Evolutionary conservation across 35 echinoderm and acorn worm genomes (phyloP).

Genomic region (Apostichopus japonicus): DNA sequence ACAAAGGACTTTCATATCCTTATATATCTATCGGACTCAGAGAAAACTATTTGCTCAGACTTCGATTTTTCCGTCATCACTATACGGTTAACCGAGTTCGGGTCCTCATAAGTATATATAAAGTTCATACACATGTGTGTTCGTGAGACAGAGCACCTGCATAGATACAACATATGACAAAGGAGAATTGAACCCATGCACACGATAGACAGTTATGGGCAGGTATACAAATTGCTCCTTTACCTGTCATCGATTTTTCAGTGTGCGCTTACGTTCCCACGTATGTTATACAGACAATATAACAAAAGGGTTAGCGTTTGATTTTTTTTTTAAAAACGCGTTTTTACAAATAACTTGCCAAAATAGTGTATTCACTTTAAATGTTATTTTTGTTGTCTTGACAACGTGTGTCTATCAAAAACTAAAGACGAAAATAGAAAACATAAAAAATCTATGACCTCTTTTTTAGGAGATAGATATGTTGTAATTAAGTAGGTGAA

Average conservation of each 20-base stretch:
- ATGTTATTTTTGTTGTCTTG: neutral
- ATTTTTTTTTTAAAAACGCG: neutral
- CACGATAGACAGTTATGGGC: neutral
- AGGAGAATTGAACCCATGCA: too few relatives aligned
- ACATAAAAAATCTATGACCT: neutral
- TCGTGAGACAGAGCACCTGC: neutral
- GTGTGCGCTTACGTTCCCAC: neutral
- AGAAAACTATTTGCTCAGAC: too few relatives aligned
- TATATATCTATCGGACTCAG: too few relatives aligned
- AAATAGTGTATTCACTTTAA: neutral
- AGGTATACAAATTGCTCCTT: neutral
- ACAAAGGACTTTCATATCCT: too few relatives aligned
- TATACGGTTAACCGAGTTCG: neutral
- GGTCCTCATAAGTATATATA: neutral
- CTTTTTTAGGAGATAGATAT: neutral
- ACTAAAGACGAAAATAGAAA: too few relatives aligned
- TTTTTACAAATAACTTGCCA: neutral
- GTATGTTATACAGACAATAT: neutral
- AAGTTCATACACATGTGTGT: neutral
- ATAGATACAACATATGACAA: too few relatives aligned
- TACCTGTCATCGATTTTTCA: neutral
- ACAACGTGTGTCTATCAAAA: neutral
- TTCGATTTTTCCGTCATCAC: too few relatives aligned
- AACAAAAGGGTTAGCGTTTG: neutral
- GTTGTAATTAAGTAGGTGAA: neutral